Evolutionary conservation across 2,888 invertebrate genomes (phyloP).

Genomic region (Lycophotia porphyrea): DNA sequence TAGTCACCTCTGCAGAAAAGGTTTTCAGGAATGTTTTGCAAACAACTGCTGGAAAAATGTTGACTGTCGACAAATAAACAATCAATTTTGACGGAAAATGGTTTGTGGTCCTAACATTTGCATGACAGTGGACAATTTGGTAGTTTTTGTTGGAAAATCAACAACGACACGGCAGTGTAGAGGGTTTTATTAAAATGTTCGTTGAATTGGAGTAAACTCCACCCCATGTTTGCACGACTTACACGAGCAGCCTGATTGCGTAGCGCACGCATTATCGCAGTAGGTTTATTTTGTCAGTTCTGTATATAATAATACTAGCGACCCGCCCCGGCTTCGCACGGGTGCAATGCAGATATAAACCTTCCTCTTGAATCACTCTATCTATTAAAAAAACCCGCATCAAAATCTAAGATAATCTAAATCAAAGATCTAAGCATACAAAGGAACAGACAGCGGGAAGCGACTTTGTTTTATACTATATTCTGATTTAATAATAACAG

Average conservation of each 20-base stretch:
- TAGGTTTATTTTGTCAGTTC: neutral
- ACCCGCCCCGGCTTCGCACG: too few relatives aligned
- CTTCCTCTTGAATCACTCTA: too few relatives aligned
- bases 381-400: too few relatives aligned
- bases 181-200: conserved; percentile 23
- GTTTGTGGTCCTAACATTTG: conserved; percentile 13
- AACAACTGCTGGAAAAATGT: neutral
- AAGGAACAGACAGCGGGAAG: too few relatives aligned
- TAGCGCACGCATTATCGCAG: too few relatives aligned
- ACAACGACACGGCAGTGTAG: neutral
- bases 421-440: too few relatives aligned
- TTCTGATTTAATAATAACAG: too few relatives aligned
- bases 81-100: conserved; percentile 5
- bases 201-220: neutral
- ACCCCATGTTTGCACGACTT: neutral
- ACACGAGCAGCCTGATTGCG: neutral
- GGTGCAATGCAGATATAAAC: too few relatives aligned
- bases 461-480: too few relatives aligned
- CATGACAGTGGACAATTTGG: conserved; percentile 1
- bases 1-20: neutral
- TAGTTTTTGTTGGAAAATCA: conserved; percentile 30
- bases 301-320: too few relatives aligned
- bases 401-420: too few relatives aligned
- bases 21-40: conserved; percentile 8
- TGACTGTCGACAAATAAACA: neutral